phyloP scores from a whole-genome alignment of 1,140 invertebrate genomes.

The Whitmania pigra region DNA sequence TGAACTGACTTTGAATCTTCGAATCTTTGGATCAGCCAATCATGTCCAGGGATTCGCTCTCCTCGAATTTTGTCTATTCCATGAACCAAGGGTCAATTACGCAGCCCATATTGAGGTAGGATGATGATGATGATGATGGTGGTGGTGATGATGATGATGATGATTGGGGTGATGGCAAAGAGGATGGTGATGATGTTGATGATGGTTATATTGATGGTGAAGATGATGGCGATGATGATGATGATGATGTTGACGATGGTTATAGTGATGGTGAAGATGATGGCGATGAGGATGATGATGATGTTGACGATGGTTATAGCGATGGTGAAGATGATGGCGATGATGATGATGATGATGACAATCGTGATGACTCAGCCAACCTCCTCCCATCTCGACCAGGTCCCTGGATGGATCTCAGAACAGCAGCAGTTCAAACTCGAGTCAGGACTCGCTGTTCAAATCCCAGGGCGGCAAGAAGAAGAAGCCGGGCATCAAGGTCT shows the following conservation, averaged over 20 bases:
- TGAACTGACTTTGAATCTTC: too few species aligned
- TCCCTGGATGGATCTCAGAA: slow-evolving; percentile 29
- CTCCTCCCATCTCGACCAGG: not conserved
- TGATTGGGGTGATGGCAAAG: too few species aligned
- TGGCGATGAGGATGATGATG: slow-evolving; percentile 1
- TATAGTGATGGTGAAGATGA: not conserved
- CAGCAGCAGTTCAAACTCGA: slow-evolving; percentile 44
- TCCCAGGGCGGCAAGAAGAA: slow-evolving; percentile 57
- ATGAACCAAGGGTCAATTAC: slow-evolving; percentile 2
- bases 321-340: not conserved
- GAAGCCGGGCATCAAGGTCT: slow-evolving; percentile 43
- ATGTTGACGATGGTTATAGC: too few species aligned
- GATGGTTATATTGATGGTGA: not conserved
- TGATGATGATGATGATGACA: not conserved
- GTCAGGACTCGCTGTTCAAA: slow-evolving; percentile 64
- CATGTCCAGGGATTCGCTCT: too few species aligned
- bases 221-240: not conserved
- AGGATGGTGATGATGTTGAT: not conserved
- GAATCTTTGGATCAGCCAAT: too few species aligned
- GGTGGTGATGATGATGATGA: not conserved
- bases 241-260: too few species aligned
- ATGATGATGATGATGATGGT: not conserved
- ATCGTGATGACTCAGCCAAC: not conserved
- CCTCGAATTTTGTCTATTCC: not conserved
- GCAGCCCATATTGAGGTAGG: slow-evolving; percentile 1